These are phyloP conservation scores for Acridotheres tristis DNA, from an alignment of 2,797 vertebrate genomes.

Conservation along the genomic window DNA sequence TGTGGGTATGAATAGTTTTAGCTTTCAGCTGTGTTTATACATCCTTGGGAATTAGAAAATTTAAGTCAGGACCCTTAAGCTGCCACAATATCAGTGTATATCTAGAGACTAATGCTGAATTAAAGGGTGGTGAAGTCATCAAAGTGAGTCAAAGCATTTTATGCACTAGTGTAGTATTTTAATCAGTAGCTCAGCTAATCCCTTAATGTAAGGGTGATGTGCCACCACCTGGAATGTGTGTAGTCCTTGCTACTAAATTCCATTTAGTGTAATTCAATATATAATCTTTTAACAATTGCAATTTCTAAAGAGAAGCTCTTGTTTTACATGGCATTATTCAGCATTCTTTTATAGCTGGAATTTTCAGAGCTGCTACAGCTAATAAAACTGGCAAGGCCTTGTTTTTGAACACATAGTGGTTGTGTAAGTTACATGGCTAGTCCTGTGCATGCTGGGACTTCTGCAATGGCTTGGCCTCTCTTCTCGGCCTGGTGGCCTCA, in stretches of 20 bases:
- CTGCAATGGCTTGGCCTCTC: neutral
- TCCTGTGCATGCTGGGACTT: neutral
- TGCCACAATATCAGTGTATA: neutral
- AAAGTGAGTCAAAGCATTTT: neutral
- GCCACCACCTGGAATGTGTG: neutral
- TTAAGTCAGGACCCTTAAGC: neutral
- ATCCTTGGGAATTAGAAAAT: neutral
- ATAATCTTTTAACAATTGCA: neutral
- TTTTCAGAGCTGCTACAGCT: neutral
- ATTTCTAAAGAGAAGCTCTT: neutral
- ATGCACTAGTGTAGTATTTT: neutral
- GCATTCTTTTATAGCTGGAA: neutral
- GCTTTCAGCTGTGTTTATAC: neutral
- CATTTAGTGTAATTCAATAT: neutral
- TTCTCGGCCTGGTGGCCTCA: neutral
- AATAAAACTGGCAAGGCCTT: neutral
- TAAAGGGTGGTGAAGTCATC: neutral
- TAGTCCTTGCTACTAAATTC: neutral
- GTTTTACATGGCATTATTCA: neutral
- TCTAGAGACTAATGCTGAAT: neutral
- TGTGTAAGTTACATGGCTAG: neutral
- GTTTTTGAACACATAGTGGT: accelerated
- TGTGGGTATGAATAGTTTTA: neutral
- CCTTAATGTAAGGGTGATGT: neutral
- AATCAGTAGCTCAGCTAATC: neutral